Evolutionary conservation across 2,113 vertebrate genomes (phyloP).

Genomic region (Cyanoramphus novaezelandiae): DNA sequence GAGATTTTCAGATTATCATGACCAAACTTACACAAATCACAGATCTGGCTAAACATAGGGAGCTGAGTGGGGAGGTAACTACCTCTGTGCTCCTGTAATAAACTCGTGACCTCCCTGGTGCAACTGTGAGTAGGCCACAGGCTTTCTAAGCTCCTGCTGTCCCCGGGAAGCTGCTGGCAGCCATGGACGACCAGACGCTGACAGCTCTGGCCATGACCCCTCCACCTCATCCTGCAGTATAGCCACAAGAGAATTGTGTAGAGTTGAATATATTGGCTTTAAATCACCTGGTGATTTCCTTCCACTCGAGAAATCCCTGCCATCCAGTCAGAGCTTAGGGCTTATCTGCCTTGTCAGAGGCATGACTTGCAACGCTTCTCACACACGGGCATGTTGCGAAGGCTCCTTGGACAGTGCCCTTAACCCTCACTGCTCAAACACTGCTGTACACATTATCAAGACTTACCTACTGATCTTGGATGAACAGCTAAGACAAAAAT

Average conservation of each 20-base stretch:
- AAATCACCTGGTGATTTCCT: slow-evolving; percentile 1
- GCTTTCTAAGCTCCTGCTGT: neutral
- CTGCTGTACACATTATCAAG: neutral
- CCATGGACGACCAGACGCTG: neutral
- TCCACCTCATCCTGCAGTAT: neutral
- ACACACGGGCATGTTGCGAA: neutral
- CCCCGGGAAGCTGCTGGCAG: neutral
- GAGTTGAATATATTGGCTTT: neutral
- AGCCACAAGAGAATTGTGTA: neutral
- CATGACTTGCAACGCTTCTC: neutral
- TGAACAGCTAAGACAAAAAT: neutral
- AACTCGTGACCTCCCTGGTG: neutral
- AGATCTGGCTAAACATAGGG: neutral
- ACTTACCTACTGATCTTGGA: neutral
- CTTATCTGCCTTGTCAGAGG: neutral
- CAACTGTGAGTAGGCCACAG: neutral
- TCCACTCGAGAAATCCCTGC: neutral
- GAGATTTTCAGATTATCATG: neutral
- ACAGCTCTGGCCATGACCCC: neutral
- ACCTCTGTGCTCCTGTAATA: neutral
- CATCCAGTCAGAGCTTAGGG: neutral
- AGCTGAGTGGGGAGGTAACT: neutral
- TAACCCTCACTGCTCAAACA: neutral
- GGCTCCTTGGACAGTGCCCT: neutral
- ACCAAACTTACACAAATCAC: neutral